Base-by-base conservation (phyloP, 2,888 invertebrate species). In the Thera britannica region DNA sequence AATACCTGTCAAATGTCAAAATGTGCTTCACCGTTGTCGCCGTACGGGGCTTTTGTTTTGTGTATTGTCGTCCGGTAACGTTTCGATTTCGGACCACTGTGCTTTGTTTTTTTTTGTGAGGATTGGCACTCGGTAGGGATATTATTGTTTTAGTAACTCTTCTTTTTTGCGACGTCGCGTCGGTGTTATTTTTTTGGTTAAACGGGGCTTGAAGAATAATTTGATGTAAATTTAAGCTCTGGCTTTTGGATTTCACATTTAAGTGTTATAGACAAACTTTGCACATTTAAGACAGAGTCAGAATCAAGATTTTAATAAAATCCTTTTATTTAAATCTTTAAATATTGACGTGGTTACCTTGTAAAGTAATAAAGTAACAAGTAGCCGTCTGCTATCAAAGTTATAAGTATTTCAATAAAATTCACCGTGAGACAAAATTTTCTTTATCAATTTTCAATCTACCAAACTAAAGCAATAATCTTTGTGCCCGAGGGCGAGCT, bases 1-100 rank as follows among this genome's bases (percentile, higher is more conserved):
- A 90, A 90, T 91, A 89, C 78, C 81, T 84, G 90, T 90, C 90
- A 88, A 83, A 89, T 65, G 68, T 68, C 70, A 70, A 70, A 70
- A 66, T 63, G 86, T 75, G 79, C 74, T 77, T 76, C 72, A 70
- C 64, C 71, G 72, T 75, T 78, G 82, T 82, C 80, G 77, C 73
- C 76, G 78, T 67, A 77, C 75, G 76, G 76, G 79, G 76, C 77
- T 81, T 83, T 83, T 78, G 79, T 83, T 79, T 84, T 76, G 77
- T 80, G 77, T 81, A 84, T 84, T 82, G 83, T 80, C 76, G 83
- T 80, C 76, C 76, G 59, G 71, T 75, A 74, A 77, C 76, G 77
- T 79, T 84, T 80, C 79, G 83, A 84, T 84, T 81, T 81, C 75
- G 75, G 76, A 76, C 73, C 79, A 78, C 76, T 82, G 57, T 44